Conservation (phyloP, 2,888 invertebrate genomes). For the Acleris laterana region DNA sequence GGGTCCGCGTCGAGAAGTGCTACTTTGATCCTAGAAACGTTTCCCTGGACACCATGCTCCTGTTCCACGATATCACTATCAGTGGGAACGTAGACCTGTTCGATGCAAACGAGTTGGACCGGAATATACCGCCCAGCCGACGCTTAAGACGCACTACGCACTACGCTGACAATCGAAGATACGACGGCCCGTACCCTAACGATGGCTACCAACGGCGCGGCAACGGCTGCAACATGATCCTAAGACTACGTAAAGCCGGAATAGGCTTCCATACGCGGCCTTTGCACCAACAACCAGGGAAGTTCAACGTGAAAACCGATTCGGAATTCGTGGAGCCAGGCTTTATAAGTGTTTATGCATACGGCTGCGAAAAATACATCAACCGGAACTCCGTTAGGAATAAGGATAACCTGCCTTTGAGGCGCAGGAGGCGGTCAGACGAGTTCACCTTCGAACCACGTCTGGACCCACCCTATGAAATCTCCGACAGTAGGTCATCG, state of each 20-base stretch:
- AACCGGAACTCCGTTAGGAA: constrained; percentile 72
- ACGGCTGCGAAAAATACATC: constrained; percentile 88
- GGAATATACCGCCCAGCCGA: constrained; percentile 60
- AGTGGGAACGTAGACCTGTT: constrained; percentile 89
- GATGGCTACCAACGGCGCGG: constrained; percentile 64
- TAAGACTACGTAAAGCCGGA: constrained; percentile 90
- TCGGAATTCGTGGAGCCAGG: constrained; percentile 93
- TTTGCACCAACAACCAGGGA: constrained; percentile 86
- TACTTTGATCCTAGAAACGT: constrained; percentile 89
- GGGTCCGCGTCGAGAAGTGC: constrained; percentile 91
- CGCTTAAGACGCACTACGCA: constrained; percentile 64
- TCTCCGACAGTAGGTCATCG: constrained; percentile 56
- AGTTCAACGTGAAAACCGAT: constrained; percentile 90
- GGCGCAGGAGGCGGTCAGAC: constrained; percentile 66
- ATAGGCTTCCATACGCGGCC: constrained; percentile 91
- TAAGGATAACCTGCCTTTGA: constrained; percentile 68
- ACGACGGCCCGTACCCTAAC: constrained; percentile 56
- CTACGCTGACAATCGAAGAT: constrained; percentile 69
- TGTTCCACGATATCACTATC: constrained; percentile 92
- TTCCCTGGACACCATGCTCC: constrained; percentile 89
- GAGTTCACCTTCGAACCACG: constrained; percentile 72
- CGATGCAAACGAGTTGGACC: constrained; percentile 70
- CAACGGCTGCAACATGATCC: constrained; percentile 90
- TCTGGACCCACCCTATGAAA: constrained; percentile 54
- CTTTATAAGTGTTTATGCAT: constrained; percentile 93